Conservation (phyloP, 2,113 vertebrate genomes). For the Danio rerio region DNA sequence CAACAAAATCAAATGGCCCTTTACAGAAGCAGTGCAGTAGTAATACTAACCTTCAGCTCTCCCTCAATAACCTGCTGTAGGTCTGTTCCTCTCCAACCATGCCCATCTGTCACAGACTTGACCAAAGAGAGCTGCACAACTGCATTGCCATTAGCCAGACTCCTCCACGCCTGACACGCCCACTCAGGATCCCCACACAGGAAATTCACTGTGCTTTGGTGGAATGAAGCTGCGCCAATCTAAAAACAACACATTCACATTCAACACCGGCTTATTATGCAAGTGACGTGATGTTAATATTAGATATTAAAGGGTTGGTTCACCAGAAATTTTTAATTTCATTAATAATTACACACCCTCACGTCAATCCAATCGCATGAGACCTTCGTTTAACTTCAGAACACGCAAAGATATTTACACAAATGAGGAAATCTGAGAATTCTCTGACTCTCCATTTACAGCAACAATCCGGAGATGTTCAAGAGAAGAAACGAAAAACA, state of each 20-base stretch:
- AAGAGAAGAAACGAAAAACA: too few relatives aligned
- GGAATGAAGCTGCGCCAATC: slow-evolving; percentile 80
- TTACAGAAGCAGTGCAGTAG: neutral
- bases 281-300: neutral
- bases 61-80: slow-evolving; percentile 67
- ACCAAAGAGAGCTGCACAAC: slow-evolving; percentile 75
- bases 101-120: slow-evolving; percentile 68
- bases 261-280: neutral
- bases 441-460: too few relatives aligned
- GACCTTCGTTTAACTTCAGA: too few relatives aligned
- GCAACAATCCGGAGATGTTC: too few relatives aligned
- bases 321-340: too few relatives aligned
- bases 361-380: too few relatives aligned
- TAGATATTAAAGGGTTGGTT: too few relatives aligned
- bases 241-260: slow-evolving; percentile 59
- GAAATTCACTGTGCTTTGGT: slow-evolving; percentile 74
- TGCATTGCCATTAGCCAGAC: slow-evolving; percentile 62
- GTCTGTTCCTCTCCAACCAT: slow-evolving; percentile 40
- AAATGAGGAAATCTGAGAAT: too few relatives aligned
- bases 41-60: slow-evolving; percentile 75
- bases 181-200: slow-evolving; percentile 62
- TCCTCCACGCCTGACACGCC: slow-evolving; percentile 66
- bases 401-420: too few relatives aligned
- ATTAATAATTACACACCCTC: too few relatives aligned
- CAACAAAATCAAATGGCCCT: neutral